Conservation (phyloP, 2,888 invertebrate species). For the Agriotes lineatus region DNA sequence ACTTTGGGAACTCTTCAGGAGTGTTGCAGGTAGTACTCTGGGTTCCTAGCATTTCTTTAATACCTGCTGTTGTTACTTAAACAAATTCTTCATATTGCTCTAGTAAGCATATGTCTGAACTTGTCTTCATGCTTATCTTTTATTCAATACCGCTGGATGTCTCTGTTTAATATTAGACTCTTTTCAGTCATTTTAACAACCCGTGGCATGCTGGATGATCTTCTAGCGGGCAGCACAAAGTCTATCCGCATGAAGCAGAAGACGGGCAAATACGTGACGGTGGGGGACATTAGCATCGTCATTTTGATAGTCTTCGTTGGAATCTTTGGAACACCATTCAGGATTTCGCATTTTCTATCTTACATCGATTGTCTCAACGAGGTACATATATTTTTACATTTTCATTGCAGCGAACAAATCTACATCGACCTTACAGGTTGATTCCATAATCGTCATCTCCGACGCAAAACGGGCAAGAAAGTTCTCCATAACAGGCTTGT, state of each 20-base stretch:
- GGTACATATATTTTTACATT: too few relatives aligned
- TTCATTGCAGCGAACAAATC: too few relatives aligned
- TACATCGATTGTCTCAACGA: slow-evolving; percentile 32
- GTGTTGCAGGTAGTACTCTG: too few relatives aligned
- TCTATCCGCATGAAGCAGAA: slow-evolving; percentile 35
- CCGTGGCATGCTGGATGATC: slow-evolving; percentile 32
- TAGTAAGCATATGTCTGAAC: too few relatives aligned
- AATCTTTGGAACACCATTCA: slow-evolving; percentile 25
- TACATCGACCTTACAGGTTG: slow-evolving; percentile 29
- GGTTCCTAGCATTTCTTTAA: too few relatives aligned
- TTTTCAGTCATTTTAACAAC: slow-evolving; percentile 29
- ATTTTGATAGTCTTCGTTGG: slow-evolving; percentile 36
- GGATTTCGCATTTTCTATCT: slow-evolving; percentile 21
- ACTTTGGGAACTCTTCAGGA: too few relatives aligned
- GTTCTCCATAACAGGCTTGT: slow-evolving; percentile 10
- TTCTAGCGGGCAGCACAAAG: slow-evolving; percentile 26
- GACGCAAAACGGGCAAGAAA: slow-evolving; percentile 31
- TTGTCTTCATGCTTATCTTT: too few relatives aligned
- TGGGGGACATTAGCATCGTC: slow-evolving; percentile 33
- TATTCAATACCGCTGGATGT: too few relatives aligned
- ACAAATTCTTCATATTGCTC: too few relatives aligned
- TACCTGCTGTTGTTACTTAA: too few relatives aligned
- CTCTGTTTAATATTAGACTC: too few relatives aligned
- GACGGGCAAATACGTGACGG: slow-evolving; percentile 33
- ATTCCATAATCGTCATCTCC: slow-evolving; percentile 27